phyloP scores from a whole-genome alignment of 2,888 invertebrate genomes.

The Idaea biselata region DNA sequence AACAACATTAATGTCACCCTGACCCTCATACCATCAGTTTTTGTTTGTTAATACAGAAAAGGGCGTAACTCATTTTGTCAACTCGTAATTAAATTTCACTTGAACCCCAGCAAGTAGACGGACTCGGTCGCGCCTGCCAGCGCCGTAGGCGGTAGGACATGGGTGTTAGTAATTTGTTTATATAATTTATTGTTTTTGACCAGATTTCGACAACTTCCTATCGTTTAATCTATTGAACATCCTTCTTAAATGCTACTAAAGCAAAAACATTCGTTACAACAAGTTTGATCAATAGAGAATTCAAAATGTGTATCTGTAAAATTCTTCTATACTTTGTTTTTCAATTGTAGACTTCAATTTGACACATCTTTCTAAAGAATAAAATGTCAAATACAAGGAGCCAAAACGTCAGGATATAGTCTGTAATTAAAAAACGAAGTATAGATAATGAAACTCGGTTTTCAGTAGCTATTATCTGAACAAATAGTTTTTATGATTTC shows the following conservation, averaged over 20 bases:
- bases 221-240: not conserved
- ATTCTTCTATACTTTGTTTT: too few species aligned
- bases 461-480: too few species aligned
- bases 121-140: constrained; percentile 33
- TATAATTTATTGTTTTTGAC: constrained; percentile 63
- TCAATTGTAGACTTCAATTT: too few species aligned
- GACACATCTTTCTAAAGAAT: too few species aligned
- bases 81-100: constrained; percentile 78
- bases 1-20: constrained; percentile 72
- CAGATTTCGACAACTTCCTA: constrained; percentile 34
- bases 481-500: too few species aligned
- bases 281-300: too few species aligned
- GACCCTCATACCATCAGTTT: constrained; percentile 78
- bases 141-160: constrained; percentile 56
- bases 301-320: too few species aligned
- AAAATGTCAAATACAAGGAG: too few species aligned
- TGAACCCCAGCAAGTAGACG: constrained; percentile 60
- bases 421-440: too few species aligned
- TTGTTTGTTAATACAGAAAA: constrained; percentile 81
- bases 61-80: constrained; percentile 81
- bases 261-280: not conserved
- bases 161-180: constrained; percentile 60
- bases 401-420: too few species aligned
- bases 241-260: not conserved
- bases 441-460: too few species aligned